These are phyloP conservation scores for Hydrotaea diabolus DNA, from an alignment of 2,888 invertebrate species.

Conservation along the genomic window DNA sequence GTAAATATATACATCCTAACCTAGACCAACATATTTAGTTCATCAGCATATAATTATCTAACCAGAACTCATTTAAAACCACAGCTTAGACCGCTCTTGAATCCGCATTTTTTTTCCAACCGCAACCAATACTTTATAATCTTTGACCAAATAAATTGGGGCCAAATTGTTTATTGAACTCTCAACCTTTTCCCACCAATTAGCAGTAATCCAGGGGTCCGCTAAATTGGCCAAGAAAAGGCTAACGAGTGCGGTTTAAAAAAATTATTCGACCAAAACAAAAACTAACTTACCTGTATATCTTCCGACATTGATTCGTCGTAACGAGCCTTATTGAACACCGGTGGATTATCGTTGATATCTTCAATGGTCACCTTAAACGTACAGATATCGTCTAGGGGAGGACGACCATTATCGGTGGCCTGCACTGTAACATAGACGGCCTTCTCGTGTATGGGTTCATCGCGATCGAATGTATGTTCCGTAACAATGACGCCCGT, in stretches of 20 bases:
- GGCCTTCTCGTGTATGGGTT: slow-evolving; percentile 91
- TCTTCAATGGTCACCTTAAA: slow-evolving; percentile 95
- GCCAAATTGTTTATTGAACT: not conserved
- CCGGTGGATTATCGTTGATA: slow-evolving; percentile 91
- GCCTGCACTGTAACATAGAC: slow-evolving; percentile 93
- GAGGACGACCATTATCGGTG: slow-evolving; percentile 94
- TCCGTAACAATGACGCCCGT: slow-evolving; percentile 90
- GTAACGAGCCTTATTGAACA: slow-evolving; percentile 83
- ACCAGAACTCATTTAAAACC: too few relatives aligned
- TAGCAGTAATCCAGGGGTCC: slow-evolving; percentile 78
- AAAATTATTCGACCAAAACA: not conserved
- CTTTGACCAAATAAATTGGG: too few relatives aligned
- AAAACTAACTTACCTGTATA: slow-evolving; percentile 82
- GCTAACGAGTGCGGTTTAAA: not conserved
- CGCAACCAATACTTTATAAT: too few relatives aligned
- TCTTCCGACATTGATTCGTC: slow-evolving; percentile 91
- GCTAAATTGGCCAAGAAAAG: slow-evolving; percentile 69
- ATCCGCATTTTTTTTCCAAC: too few relatives aligned
- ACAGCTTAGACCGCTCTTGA: too few relatives aligned
- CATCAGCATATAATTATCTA: too few relatives aligned
- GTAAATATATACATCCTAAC: too few relatives aligned
- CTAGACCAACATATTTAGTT: too few relatives aligned
- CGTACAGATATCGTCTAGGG: slow-evolving; percentile 95
- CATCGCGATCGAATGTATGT: slow-evolving; percentile 93
- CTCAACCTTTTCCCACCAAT: slow-evolving; percentile 66